Evolutionary conservation across 2,797 vertebrate species (phyloP).

Genomic region (Selene dorsalis): DNA sequence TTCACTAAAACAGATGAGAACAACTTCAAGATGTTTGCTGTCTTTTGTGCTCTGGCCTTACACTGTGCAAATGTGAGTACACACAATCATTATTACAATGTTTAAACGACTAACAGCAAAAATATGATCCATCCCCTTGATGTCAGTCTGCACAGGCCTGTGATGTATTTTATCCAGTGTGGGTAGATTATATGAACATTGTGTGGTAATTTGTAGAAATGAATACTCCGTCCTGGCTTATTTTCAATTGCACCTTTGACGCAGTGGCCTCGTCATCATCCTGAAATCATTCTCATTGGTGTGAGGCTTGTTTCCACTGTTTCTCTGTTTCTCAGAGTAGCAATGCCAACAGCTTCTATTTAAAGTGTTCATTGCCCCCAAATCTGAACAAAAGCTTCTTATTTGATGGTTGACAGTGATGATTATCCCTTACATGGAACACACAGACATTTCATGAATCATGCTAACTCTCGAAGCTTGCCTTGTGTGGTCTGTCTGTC

Average conservation of each 20-base stretch:
- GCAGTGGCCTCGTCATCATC: constrained; percentile 25
- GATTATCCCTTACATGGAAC: constrained; percentile 37
- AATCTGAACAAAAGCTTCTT: constrained; percentile 38
- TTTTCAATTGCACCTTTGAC: constrained; percentile 50
- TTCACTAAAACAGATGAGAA: constrained; percentile 99
- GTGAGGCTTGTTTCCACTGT: constrained; percentile 36
- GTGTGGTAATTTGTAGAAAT: constrained; percentile 33
- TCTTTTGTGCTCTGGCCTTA: constrained; percentile 99
- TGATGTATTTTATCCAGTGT: constrained; percentile 27
- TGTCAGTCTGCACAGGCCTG: constrained; percentile 11
- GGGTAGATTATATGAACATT: constrained; percentile 34
- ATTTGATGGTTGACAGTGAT: neutral
- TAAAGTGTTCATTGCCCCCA: constrained; percentile 22
- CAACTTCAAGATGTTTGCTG: constrained; percentile 99
- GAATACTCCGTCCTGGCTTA: constrained; percentile 28
- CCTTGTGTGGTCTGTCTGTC: constrained; percentile 61
- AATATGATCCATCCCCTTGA: neutral
- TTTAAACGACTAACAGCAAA: neutral
- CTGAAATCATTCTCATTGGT: constrained; percentile 41
- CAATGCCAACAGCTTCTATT: constrained; percentile 33
- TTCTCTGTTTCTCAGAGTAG: constrained; percentile 15
- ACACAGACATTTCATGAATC: constrained; percentile 47
- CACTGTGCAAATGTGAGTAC: constrained; percentile 99
- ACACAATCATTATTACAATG: neutral
- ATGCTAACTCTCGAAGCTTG: constrained; percentile 14